Evolutionary conservation across 2,113 vertebrate genomes (phyloP).

Genomic region (Caranx ignobilis): DNA sequence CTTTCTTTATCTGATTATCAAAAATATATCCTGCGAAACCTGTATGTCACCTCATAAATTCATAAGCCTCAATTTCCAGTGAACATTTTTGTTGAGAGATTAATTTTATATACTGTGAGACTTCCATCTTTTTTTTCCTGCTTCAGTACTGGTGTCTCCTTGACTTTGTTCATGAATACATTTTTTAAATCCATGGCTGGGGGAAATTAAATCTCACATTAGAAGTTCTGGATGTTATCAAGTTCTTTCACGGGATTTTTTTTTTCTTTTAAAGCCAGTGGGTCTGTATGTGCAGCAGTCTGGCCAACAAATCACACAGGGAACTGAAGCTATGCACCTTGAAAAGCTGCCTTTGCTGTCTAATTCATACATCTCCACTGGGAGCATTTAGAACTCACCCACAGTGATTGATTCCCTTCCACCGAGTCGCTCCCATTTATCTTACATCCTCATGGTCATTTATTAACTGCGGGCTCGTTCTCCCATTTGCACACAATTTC

Average conservation of each 20-base stretch:
- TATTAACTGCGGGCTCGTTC: slow-evolving; percentile 46
- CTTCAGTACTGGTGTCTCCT: slow-evolving; percentile 32
- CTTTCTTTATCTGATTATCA: slow-evolving; percentile 47
- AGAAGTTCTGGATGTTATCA: slow-evolving; percentile 56
- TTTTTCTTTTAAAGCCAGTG: slow-evolving; percentile 31
- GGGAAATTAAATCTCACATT: slow-evolving; percentile 60
- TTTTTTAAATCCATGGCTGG: slow-evolving; percentile 47
- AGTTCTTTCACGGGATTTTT: slow-evolving; percentile 37
- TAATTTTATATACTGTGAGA: slow-evolving; percentile 25
- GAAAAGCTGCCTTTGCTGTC: slow-evolving; percentile 45
- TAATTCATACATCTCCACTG: slow-evolving; percentile 57
- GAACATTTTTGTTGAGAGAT: slow-evolving; percentile 46
- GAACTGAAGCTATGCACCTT: slow-evolving; percentile 39
- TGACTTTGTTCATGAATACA: slow-evolving; percentile 62
- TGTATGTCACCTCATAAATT: slow-evolving; percentile 43
- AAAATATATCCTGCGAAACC: slow-evolving; percentile 34
- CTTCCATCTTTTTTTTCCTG: slow-evolving; percentile 39
- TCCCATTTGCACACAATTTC: slow-evolving; percentile 19
- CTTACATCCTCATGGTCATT: slow-evolving; percentile 43
- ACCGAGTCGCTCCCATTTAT: slow-evolving; percentile 60
- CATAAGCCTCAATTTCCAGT: slow-evolving; percentile 44
- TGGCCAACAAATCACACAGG: slow-evolving; percentile 44
- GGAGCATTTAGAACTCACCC: slow-evolving; percentile 57
- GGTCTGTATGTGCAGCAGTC: slow-evolving; percentile 22
- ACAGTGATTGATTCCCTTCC: slow-evolving; percentile 58